Evolutionary conservation across 2,888 invertebrate genomes (phyloP).

Genomic region (Rhagophthalmus giganteus): DNA sequence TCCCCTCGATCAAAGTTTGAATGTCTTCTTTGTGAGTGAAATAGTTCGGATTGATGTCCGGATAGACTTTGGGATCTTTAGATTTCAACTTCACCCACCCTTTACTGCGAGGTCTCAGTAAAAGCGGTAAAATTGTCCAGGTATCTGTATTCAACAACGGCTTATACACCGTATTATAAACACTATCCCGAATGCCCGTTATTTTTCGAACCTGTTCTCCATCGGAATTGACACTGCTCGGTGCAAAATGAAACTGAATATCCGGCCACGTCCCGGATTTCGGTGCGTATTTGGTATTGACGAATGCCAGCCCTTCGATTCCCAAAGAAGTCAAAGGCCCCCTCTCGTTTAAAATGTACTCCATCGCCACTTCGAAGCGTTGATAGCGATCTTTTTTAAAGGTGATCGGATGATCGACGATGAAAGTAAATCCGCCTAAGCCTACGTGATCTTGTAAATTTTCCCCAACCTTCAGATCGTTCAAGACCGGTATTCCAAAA

Average conservation of each 20-base stretch:
- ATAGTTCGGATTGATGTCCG: constrained; percentile 90
- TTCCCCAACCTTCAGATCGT: constrained; percentile 77
- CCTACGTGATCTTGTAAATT: constrained; percentile 90
- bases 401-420: constrained; percentile 78
- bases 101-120: constrained; percentile 82
- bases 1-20: constrained; percentile 77
- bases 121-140: constrained; percentile 80
- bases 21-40: constrained; percentile 84
- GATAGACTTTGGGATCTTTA: constrained; percentile 78
- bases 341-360: constrained; percentile 77
- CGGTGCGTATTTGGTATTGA: constrained; percentile 86
- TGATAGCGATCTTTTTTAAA: constrained; percentile 78
- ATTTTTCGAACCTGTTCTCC: constrained; percentile 75
- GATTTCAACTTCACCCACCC: constrained; percentile 86
- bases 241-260: constrained; percentile 84
- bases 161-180: constrained; percentile 84
- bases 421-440: constrained; percentile 80
- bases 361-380: constrained; percentile 74
- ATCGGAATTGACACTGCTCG: constrained; percentile 83
- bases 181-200: constrained; percentile 73
- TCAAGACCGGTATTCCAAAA: constrained; percentile 72
- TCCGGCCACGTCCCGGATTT: constrained; percentile 78
- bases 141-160: constrained; percentile 78
- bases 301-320: constrained; percentile 84
- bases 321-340: constrained; percentile 83